These are phyloP conservation scores for Notospermus geniculatus DNA, from an alignment of 1,140 invertebrate genomes.

Conservation along the genomic window DNA sequence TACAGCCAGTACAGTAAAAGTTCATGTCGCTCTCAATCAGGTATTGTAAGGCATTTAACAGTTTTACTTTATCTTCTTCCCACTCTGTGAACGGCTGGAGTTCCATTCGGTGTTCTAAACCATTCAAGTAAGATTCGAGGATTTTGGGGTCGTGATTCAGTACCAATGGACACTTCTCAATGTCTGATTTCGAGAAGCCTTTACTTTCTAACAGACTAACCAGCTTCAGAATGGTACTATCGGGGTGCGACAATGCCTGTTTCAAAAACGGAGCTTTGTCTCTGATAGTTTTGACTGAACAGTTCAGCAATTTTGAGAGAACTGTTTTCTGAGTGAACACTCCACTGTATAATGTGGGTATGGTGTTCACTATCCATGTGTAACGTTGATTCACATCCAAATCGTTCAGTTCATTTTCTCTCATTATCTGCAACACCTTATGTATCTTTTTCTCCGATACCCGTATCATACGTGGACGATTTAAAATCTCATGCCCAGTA, in stretches of 20 bases:
- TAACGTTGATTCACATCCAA: background rate
- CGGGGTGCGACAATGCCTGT: background rate
- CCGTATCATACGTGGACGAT: background rate
- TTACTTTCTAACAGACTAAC: background rate
- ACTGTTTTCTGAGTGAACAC: background rate
- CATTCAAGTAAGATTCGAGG: background rate
- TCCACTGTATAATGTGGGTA: background rate
- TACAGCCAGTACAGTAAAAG: background rate
- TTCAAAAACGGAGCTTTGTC: background rate
- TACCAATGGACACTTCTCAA: background rate
- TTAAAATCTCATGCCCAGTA: background rate
- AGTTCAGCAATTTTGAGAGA: background rate
- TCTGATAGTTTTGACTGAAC: background rate
- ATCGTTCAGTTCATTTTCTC: background rate
- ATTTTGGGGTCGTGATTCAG: background rate
- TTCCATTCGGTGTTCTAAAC: background rate
- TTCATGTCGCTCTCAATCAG: slow-evolving; percentile 4
- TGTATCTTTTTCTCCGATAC: background rate
- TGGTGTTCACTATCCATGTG: background rate
- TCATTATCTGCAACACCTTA: background rate
- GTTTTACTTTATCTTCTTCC: background rate
- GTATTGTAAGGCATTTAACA: slow-evolving; percentile 4
- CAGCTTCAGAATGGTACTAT: background rate
- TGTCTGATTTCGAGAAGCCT: background rate
- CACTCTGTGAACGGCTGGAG: background rate